Evolutionary conservation across 2,113 vertebrate species (phyloP).

Genomic region (Telmatochromis sp.): DNA sequence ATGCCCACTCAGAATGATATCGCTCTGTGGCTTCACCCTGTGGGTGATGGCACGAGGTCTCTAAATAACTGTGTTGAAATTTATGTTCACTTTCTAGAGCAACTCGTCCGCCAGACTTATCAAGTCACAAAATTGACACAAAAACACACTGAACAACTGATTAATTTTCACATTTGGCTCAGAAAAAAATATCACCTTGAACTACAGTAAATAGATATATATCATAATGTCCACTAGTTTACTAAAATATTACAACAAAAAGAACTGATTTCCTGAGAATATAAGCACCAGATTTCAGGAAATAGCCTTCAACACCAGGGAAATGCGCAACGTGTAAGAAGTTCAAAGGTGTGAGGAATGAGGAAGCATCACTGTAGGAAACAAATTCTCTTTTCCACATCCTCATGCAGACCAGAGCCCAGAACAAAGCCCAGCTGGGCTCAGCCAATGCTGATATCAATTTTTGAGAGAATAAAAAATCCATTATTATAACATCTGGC

Average conservation of each 20-base stretch:
- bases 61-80: not conserved
- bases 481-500: not conserved
- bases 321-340: not conserved
- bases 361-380: not conserved
- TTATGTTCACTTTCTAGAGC: not conserved
- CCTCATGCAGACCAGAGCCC: fast-evolving
- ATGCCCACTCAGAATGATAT: not conserved
- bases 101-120: not conserved
- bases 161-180: not conserved
- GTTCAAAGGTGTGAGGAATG: not conserved
- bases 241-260: not conserved
- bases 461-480: not conserved
- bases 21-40: not conserved
- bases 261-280: not conserved
- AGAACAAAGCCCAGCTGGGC: not conserved
- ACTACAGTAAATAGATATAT: not conserved
- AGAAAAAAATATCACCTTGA: not conserved
- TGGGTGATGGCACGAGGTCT: not conserved
- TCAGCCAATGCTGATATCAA: not conserved
- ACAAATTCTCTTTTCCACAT: not conserved
- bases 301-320: not conserved
- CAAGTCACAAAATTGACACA: not conserved
- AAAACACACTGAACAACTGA: not conserved
- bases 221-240: not conserved
- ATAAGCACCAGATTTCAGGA: not conserved